Percentiles rank a stretch among this genome's conserved stretches.
Conservation (phyloP, 2,113 vertebrate species). For the Microcebus lehilahytsara region DNA sequence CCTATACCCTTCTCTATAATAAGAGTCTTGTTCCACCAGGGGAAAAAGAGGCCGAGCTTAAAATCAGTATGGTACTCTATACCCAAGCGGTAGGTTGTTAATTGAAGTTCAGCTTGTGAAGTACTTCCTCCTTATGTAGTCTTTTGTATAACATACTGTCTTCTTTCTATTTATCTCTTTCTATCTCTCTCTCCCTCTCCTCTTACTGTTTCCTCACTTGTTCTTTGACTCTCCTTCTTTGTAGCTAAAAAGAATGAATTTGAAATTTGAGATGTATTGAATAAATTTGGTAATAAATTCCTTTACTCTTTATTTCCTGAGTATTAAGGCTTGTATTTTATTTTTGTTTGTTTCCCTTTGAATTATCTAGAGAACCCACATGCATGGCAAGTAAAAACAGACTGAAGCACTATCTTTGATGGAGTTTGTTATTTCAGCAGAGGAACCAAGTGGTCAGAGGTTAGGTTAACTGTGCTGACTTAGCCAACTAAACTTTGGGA, state of each 20-base stretch:
- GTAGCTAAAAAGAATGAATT: neutral
- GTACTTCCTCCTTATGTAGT: neutral
- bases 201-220: neutral
- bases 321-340: neutral
- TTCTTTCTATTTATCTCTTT: neutral
- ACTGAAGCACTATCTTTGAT: neutral
- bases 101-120: neutral
- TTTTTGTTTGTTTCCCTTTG: neutral
- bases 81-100: neutral
- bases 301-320: neutral
- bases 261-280: neutral
- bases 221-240: neutral
- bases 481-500: neutral
- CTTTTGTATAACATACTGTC: neutral
- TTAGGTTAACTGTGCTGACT: neutral
- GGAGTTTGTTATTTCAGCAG: neutral
- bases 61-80: neutral
- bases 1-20: neutral
- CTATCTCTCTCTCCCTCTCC: neutral
- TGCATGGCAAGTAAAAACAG: neutral
- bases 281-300: neutral
- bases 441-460: neutral
- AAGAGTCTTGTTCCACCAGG: neutral
- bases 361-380: neutral
- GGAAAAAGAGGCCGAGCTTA: neutral